Base-by-base conservation (phyloP, 1,140 invertebrate genomes). In the Aphelenchoides besseyi region DNA sequence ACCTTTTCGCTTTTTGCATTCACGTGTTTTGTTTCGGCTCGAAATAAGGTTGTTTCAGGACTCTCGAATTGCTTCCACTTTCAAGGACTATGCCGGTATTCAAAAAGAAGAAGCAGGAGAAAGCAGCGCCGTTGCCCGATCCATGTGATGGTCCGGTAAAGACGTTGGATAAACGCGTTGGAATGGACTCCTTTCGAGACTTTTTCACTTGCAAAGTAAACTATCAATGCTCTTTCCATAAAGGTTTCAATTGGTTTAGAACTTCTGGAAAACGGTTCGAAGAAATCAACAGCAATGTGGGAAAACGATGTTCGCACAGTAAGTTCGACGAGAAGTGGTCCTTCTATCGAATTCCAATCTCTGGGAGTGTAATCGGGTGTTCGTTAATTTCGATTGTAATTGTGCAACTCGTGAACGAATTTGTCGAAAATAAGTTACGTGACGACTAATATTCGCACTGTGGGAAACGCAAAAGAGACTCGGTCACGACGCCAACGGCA, bases 181-280 rank as follows among this genome's bases (percentile, higher is more conserved):
- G 69, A 29, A 69, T 70, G 69, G 69, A 70, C 53, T 33, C 35
- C 9, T 70, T 69, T 67, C 69, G 69, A 18, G 69, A 70, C 36
- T 70, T 70, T 54, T 70, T 69, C 28, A 70, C 69, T 9, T 26
- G 68, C 5, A 69, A 69, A 67, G 41, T 48, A 23, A 48, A 23
- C 41, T 16, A 16, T 48, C 41, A 12, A 48, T 48, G n/a, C n/a
- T n/a, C n/a, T n/a, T 48, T 23, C 12, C 23, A 23, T 23, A 48
- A 23, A 16, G 41, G 41, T 16, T 48, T 48, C 41, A 48, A 48
- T 48, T 48, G 41, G 41, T 48, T 48, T 8, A 59, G 55, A 78
- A 78, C 48, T 78, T 71, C 36, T 78, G 76, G 76, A 78, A 78
- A 66, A 78, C 76, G 3, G 54, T 78, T 26, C 35, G 74, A 23